Evolutionary conservation across 2,797 vertebrate species (phyloP).

Genomic region (Tolypeutes matacus): DNA sequence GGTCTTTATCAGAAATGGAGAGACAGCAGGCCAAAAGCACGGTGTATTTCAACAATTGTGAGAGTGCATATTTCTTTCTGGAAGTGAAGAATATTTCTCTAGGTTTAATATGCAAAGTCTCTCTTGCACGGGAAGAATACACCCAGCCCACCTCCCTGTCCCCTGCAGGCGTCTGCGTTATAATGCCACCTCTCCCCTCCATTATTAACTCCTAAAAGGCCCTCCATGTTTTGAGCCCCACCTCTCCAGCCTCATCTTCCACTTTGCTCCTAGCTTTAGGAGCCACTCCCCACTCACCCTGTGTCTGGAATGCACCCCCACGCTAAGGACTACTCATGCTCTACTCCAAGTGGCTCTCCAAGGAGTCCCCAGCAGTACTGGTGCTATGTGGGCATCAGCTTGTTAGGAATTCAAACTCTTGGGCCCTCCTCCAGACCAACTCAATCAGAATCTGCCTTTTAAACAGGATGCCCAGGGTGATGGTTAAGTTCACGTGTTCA

Average conservation of each 20-base stretch:
- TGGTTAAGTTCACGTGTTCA: no score
- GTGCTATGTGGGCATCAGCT: not conserved
- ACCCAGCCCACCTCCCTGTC: not conserved
- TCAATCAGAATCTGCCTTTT: not conserved
- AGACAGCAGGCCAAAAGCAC: not conserved
- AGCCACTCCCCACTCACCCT: not conserved
- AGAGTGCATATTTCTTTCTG: conserved; percentile 22
- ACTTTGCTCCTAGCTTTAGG: not conserved
- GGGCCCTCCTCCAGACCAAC: not conserved
- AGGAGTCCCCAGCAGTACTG: not conserved
- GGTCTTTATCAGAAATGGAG: conserved; percentile 38
- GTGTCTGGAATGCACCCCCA: not conserved
- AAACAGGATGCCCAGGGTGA: not conserved
- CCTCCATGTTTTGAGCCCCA: not conserved
- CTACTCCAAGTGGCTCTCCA: conserved; percentile 36
- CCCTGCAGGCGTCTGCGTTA: not conserved
- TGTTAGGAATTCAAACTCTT: not conserved
- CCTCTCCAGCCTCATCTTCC: not conserved
- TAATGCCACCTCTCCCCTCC: not conserved
- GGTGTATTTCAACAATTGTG: not conserved
- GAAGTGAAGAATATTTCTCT: not conserved
- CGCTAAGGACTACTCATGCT: not conserved
- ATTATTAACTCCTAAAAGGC: not conserved
- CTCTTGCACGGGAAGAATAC: conserved; percentile 30
- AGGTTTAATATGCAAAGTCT: not conserved